Percentiles rank a stretch among this genome's conserved stretches.
Evolutionary conservation across 2,797 vertebrate species (phyloP).

Genomic region (Labroides dimidiatus): DNA sequence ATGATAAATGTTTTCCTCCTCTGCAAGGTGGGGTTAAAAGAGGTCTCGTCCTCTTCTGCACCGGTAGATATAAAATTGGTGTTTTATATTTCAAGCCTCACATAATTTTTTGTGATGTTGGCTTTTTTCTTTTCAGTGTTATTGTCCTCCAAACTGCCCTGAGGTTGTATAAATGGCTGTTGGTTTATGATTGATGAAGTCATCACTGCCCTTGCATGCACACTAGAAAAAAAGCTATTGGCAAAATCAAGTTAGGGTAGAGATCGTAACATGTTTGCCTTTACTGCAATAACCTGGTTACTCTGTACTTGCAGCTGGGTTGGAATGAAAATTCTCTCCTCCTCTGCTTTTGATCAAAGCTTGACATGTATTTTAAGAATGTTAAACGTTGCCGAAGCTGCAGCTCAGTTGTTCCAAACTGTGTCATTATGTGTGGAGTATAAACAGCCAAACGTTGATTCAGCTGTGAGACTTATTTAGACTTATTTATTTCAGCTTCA

Average conservation of each 20-base stretch:
- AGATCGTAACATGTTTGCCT: neutral
- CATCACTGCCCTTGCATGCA: constrained; percentile 15
- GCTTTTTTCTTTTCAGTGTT: neutral
- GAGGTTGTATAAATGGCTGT: neutral
- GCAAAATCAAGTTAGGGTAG: constrained; percentile 1
- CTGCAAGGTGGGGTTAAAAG: neutral
- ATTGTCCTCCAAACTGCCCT: constrained; percentile 30
- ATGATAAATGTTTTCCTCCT: constrained; percentile 8
- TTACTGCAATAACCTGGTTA: neutral
- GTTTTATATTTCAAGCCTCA: constrained; percentile 27
- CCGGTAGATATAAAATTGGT: constrained; percentile 24
- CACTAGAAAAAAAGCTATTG: neutral
- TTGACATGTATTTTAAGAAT: neutral
- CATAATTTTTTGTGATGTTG: constrained; percentile 32
- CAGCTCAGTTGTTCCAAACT: neutral
- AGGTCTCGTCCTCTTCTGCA: constrained; percentile 7
- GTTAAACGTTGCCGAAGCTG: neutral
- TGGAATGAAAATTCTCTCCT: neutral
- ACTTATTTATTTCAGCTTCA: constrained; percentile 15
- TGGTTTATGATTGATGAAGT: constrained; percentile 38
- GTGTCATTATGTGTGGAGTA: neutral
- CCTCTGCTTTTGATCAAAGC: neutral
- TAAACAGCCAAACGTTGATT: neutral
- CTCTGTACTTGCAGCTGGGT: neutral
- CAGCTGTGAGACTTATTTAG: constrained; percentile 13